These are phyloP conservation scores for Leucophenga montana DNA, from an alignment of 2,888 invertebrate species.

Conservation along the genomic window DNA sequence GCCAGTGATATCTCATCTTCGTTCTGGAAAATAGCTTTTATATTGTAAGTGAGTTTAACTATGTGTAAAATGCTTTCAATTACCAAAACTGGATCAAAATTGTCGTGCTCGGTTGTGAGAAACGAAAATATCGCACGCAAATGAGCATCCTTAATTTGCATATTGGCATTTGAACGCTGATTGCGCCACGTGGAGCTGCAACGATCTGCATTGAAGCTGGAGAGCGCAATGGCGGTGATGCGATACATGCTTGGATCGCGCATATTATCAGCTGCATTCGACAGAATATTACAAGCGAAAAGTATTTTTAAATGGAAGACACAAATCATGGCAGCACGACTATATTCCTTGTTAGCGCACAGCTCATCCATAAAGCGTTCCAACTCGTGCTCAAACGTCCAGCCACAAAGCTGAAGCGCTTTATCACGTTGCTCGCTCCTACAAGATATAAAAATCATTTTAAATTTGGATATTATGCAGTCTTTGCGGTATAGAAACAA, in stretches of 20 bases:
- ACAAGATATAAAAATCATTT: conserved; percentile 24
- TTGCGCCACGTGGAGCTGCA: conserved; percentile 83
- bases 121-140: conserved; percentile 93
- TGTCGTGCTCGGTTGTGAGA: conserved; percentile 85
- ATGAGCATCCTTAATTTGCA: conserved; percentile 90
- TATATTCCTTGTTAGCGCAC: conserved; percentile 81
- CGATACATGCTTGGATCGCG: conserved; percentile 70
- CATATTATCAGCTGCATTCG: conserved; percentile 78
- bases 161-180: conserved; percentile 82
- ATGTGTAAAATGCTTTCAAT: conserved; percentile 51
- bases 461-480: neutral
- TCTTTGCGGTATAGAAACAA: conserved; percentile 17
- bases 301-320: conserved; percentile 91
- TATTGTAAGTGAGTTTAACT: neutral
- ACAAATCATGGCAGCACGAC: conserved; percentile 92
- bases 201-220: conserved; percentile 90
- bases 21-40: conserved; percentile 74
- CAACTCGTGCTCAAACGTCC: conserved; percentile 86
- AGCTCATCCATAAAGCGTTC: conserved; percentile 79
- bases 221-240: conserved; percentile 83
- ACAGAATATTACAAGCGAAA: conserved; percentile 88
- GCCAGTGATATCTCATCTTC: conserved; percentile 89
- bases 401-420: conserved; percentile 90
- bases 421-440: conserved; percentile 81
- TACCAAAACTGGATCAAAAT: conserved; percentile 85